These are phyloP conservation scores for Holcopasites calliopsidis DNA, from an alignment of 1,140 invertebrate species.

Conservation along the genomic window DNA sequence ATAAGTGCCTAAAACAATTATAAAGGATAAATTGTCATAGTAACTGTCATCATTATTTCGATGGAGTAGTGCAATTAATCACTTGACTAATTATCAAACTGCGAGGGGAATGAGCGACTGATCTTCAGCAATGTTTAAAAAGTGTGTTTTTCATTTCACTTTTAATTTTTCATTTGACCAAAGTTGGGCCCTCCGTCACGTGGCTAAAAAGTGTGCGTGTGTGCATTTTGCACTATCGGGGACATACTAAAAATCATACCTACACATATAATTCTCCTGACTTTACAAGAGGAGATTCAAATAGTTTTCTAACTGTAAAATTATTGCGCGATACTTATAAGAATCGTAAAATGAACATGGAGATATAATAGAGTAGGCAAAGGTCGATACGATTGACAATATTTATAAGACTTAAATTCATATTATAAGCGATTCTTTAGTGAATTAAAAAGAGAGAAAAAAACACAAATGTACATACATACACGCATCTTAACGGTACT, in stretches of 20 bases:
- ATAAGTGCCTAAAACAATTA: background rate
- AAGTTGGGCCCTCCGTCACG: background rate
- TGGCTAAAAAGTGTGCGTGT: background rate
- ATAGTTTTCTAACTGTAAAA: conserved; percentile 5
- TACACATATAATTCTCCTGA: background rate
- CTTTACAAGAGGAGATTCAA: background rate
- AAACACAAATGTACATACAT: conserved; percentile 30
- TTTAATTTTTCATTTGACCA: background rate
- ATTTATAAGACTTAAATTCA: conserved; percentile 35
- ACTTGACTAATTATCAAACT: background rate
- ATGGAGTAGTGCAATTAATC: conserved; percentile 47
- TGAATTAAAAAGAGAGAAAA: background rate
- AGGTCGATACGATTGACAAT: background rate
- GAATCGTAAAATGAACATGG: background rate
- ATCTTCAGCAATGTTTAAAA: conserved; percentile 3
- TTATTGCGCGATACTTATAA: background rate
- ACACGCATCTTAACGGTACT: background rate
- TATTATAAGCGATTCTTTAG: background rate
- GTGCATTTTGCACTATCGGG: background rate
- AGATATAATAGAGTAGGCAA: background rate
- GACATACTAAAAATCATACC: background rate
- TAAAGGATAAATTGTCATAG: background rate
- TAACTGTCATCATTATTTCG: background rate
- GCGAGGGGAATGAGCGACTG: background rate
- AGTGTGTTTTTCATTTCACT: background rate